phyloP scores from a whole-genome alignment of 2,888 invertebrate species.

The Eudiplozoon nipponicum region DNA sequence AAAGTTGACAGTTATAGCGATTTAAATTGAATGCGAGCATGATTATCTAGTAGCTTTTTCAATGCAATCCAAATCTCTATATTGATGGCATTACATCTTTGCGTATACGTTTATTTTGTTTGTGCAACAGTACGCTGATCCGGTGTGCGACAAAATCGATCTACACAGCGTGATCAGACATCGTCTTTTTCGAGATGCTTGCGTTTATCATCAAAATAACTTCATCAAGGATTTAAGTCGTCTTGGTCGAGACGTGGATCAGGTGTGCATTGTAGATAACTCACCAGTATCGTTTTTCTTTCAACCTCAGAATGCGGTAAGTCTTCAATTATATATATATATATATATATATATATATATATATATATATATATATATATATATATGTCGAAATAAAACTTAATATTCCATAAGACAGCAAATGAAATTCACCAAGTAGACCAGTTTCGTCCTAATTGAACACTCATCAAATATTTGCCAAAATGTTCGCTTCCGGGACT shows the following conservation, averaged over 20 bases:
- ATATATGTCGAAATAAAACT: too few species aligned
- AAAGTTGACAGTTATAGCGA: background rate
- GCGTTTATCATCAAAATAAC: constrained; percentile 5
- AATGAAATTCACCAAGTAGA: too few species aligned
- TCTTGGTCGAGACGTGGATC: constrained; percentile 3
- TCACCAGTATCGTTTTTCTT: constrained; percentile 6
- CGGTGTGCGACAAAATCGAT: constrained; percentile 4
- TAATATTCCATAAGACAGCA: too few species aligned
- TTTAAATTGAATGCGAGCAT: background rate
- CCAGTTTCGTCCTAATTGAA: too few species aligned
- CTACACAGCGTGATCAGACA: background rate
- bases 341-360: background rate
- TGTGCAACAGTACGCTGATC: constrained; percentile 6
- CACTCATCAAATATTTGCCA: too few species aligned
- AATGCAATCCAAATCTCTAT: background rate
- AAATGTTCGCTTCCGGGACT: too few species aligned
- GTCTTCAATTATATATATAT: background rate
- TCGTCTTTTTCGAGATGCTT: constrained; percentile 4
- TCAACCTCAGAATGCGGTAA: constrained; percentile 4
- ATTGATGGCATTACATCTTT: background rate
- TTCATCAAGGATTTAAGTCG: constrained; percentile 5
- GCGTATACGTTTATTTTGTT: background rate
- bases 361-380: background rate
- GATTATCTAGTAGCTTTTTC: background rate
- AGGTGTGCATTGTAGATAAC: constrained; percentile 6